These are phyloP conservation scores for Calameuta idolon DNA, from an alignment of 2,888 invertebrate genomes.

Conservation along the genomic window DNA sequence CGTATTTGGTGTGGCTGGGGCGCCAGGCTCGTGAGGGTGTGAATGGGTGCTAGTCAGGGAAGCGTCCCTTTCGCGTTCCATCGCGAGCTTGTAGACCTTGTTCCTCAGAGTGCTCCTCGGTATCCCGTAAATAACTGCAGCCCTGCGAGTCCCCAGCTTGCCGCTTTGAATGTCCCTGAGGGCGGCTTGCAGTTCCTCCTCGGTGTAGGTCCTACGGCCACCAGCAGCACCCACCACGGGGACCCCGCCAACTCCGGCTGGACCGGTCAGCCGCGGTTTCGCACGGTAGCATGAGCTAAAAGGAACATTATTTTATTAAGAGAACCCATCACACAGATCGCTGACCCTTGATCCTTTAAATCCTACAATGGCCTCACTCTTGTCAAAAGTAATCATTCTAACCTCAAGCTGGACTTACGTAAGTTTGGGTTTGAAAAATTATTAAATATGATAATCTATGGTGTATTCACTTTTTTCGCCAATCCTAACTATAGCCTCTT, in stretches of 20 bases:
- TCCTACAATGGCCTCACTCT: neutral
- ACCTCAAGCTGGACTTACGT: neutral
- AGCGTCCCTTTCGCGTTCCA: conserved; percentile 79
- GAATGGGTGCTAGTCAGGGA: conserved; percentile 68
- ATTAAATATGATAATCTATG: neutral
- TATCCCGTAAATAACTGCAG: conserved; percentile 95
- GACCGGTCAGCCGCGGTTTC: conserved; percentile 76
- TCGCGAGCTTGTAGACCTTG: conserved; percentile 88
- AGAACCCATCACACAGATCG: neutral
- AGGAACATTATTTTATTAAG: conserved; percentile 7
- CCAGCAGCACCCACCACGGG: conserved; percentile 76
- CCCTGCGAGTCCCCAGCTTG: conserved; percentile 90
- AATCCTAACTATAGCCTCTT: neutral
- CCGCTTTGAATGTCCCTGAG: conserved; percentile 94
- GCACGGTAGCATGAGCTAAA: conserved; percentile 72
- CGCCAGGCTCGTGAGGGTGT: conserved; percentile 60
- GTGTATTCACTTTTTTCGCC: neutral
- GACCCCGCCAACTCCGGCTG: conserved; percentile 84
- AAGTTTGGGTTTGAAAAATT: neutral
- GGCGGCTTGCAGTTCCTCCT: conserved; percentile 94
- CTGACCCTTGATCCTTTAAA: neutral
- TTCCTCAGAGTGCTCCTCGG: conserved; percentile 96
- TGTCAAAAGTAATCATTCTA: neutral
- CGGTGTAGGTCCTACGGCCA: conserved; percentile 89
- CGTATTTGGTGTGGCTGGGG: conserved; percentile 51